Percentiles rank a stretch among this genome's conserved stretches.
Conservation (phyloP, 2,113 vertebrate genomes). For the Kobus ellipsiprymnus region DNA sequence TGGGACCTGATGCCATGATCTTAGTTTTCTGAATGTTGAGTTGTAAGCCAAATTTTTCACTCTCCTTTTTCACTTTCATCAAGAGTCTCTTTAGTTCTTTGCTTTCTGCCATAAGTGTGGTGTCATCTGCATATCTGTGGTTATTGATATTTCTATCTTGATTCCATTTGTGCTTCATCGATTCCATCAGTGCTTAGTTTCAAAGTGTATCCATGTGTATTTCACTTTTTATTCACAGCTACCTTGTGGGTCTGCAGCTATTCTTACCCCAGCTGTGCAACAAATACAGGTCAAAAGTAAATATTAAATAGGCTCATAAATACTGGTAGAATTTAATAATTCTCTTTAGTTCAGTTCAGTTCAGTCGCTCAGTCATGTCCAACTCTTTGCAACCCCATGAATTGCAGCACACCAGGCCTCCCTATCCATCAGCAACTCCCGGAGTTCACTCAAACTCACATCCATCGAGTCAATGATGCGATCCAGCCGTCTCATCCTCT, state of each 20-base stretch:
- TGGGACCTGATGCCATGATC: not conserved
- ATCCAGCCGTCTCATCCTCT: too few relatives aligned
- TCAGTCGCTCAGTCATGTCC: too few relatives aligned
- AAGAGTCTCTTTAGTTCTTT: not conserved
- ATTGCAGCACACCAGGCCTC: too few relatives aligned
- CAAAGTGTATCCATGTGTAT: not conserved
- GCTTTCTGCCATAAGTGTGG: not conserved
- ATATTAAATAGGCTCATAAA: not conserved
- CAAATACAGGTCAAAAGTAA: not conserved
- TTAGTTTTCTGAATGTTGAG: not conserved
- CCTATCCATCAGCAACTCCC: too few relatives aligned
- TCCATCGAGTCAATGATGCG: too few relatives aligned
- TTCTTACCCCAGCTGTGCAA: not conserved
- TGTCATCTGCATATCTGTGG: not conserved
- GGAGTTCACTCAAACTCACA: too few relatives aligned
- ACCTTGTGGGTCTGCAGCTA: not conserved
- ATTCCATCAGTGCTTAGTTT: not conserved
- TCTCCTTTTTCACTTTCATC: not conserved
- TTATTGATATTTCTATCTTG: not conserved
- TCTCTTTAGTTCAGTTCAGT: too few relatives aligned
- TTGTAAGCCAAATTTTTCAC: not conserved
- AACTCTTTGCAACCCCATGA: too few relatives aligned
- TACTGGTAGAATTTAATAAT: not conserved
- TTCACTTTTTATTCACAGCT: not conserved
- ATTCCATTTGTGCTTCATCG: not conserved